phyloP scores from a whole-genome alignment of 2,113 vertebrate species.

The Acrocephalus arundinaceus region DNA sequence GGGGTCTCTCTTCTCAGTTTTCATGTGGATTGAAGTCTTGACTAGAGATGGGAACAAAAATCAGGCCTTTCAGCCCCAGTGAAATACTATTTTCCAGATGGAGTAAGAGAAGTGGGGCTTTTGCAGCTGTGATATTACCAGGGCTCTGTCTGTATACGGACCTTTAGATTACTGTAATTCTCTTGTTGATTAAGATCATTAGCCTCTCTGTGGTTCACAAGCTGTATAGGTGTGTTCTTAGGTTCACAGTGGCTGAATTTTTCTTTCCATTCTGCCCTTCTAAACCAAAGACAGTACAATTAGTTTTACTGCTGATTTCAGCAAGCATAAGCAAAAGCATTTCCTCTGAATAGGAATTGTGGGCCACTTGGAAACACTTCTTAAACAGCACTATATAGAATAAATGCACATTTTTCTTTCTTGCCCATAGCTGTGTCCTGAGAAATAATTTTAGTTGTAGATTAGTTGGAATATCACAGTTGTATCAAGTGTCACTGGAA shows the following conservation, averaged over 20 bases:
- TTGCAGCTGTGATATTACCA: neutral
- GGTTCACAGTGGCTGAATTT: neutral
- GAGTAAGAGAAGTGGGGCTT: neutral
- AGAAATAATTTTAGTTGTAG: slow-evolving; percentile 11
- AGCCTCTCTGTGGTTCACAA: neutral
- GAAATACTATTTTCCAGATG: neutral
- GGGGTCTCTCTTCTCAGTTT: neutral
- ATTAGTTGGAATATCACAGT: neutral
- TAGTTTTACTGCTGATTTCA: neutral
- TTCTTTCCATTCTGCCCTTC: neutral
- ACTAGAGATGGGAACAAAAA: neutral
- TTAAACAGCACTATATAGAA: neutral
- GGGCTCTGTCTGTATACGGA: neutral
- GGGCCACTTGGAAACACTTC: neutral
- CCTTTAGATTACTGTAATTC: neutral
- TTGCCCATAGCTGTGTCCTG: neutral
- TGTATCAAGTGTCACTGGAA: neutral
- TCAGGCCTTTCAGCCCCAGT: neutral
- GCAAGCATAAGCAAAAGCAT: neutral
- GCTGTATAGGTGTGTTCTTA: neutral
- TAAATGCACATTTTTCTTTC: neutral
- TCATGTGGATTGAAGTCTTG: neutral
- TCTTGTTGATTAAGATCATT: neutral
- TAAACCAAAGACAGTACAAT: neutral
- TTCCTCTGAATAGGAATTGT: neutral